phyloP scores from a whole-genome alignment of 1,140 invertebrate species.

The Neuroterus valhalla region DNA sequence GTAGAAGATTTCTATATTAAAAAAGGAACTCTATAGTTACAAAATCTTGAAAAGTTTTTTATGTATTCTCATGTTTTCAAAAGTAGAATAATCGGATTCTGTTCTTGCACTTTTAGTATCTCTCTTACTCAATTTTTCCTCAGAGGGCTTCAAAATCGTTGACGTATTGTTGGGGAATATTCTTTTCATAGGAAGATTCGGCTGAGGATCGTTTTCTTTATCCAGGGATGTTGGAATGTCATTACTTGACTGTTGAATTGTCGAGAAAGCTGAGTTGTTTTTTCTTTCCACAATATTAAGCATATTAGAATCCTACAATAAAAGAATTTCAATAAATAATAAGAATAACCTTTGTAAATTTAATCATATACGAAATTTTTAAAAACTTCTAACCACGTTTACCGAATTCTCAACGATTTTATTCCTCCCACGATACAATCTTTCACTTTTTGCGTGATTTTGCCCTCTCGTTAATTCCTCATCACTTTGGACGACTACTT shows the following conservation, averaged over 20 bases:
- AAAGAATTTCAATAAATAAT: no score
- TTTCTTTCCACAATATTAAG: neutral
- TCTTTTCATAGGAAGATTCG: no score
- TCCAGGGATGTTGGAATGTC: no score
- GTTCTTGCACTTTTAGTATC: neutral
- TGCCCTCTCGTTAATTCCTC: neutral
- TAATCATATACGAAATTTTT: neutral
- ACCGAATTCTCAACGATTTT: neutral
- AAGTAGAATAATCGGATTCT: neutral
- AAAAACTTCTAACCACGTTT: neutral
- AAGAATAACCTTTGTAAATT: no score
- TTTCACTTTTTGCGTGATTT: neutral
- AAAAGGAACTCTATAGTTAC: neutral
- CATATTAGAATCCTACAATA: neutral
- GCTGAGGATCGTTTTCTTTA: no score
- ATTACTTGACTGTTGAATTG: neutral
- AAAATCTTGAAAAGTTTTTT: slow-evolving; percentile 17
- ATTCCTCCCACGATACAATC: neutral
- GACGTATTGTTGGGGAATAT: no score
- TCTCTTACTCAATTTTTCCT: neutral
- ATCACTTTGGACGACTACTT: neutral
- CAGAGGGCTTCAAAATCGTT: neutral
- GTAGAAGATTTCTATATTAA: neutral
- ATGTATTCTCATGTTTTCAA: neutral
- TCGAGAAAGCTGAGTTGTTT: neutral